Evolutionary conservation across 2,113 vertebrate species (phyloP).

Genomic region (Pavo muticus): DNA sequence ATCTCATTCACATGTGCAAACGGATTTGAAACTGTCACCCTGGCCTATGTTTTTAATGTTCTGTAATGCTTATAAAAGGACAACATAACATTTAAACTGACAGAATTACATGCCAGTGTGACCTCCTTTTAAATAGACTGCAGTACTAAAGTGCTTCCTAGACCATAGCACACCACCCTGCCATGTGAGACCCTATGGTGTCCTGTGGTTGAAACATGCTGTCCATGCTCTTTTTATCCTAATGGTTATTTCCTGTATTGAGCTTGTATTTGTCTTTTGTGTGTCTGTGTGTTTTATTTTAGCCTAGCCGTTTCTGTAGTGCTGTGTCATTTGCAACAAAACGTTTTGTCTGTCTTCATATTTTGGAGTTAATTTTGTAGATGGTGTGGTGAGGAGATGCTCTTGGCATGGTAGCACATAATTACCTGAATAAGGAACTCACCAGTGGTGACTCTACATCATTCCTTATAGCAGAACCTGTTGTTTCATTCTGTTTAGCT

Average conservation of each 20-base stretch:
- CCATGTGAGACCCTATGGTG: background rate
- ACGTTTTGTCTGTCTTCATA: background rate
- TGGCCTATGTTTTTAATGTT: background rate
- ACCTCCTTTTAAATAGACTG: background rate
- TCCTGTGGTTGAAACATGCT: background rate
- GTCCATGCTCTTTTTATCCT: background rate
- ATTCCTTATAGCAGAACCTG: background rate
- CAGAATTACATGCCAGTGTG: background rate
- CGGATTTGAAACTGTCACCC: background rate
- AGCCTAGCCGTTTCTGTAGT: background rate
- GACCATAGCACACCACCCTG: background rate
- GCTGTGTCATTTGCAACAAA: background rate
- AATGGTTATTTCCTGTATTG: background rate
- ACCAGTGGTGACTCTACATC: background rate
- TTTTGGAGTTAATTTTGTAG: background rate
- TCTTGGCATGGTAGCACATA: background rate
- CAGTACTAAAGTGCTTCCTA: background rate
- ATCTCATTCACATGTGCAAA: background rate
- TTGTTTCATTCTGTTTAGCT: background rate
- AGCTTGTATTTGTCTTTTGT: background rate
- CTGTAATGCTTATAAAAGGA: background rate
- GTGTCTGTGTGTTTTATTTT: background rate
- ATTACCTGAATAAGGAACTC: fast-evolving
- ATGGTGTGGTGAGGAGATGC: background rate
- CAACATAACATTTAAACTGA: background rate